Conservation (phyloP, 2,888 invertebrate species). For the Rotaria socialis region DNA sequence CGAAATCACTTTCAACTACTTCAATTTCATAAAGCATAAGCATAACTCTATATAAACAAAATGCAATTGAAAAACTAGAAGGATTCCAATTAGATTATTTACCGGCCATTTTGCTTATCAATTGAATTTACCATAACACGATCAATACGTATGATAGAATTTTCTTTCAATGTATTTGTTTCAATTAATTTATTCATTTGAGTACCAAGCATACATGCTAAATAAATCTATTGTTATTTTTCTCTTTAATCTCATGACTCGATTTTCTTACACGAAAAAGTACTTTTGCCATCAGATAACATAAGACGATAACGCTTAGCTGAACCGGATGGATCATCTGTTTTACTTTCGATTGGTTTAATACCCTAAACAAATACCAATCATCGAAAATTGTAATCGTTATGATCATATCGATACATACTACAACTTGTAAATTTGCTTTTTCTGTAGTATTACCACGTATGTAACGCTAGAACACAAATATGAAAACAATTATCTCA, state of each 20-base stretch:
- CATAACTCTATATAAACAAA: neutral
- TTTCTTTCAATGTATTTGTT: neutral
- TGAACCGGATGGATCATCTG: neutral
- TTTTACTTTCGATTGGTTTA: slow-evolving; percentile 20
- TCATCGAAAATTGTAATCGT: neutral
- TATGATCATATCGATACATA: neutral
- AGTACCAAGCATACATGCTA: slow-evolving; percentile 34
- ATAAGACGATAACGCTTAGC: slow-evolving; percentile 14
- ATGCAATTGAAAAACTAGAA: too few relatives aligned
- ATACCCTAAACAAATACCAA: neutral
- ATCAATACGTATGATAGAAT: slow-evolving; percentile 24
- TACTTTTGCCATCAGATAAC: slow-evolving; percentile 27
- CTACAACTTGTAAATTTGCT: slow-evolving; percentile 17
- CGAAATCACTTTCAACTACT: neutral
- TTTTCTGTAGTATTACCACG: slow-evolving; percentile 31
- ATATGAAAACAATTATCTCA: too few relatives aligned
- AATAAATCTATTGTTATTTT: neutral
- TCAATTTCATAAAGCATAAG: slow-evolving; percentile 1
- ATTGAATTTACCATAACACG: neutral
- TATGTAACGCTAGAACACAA: neutral
- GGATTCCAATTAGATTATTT: neutral
- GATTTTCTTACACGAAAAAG: slow-evolving; percentile 14
- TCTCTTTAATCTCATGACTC: neutral
- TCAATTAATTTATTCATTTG: slow-evolving; percentile 28
- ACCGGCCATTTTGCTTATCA: slow-evolving; percentile 20